Base-by-base conservation (phyloP, 2,888 invertebrate genomes). In the Trichogramma evanescens region DNA sequence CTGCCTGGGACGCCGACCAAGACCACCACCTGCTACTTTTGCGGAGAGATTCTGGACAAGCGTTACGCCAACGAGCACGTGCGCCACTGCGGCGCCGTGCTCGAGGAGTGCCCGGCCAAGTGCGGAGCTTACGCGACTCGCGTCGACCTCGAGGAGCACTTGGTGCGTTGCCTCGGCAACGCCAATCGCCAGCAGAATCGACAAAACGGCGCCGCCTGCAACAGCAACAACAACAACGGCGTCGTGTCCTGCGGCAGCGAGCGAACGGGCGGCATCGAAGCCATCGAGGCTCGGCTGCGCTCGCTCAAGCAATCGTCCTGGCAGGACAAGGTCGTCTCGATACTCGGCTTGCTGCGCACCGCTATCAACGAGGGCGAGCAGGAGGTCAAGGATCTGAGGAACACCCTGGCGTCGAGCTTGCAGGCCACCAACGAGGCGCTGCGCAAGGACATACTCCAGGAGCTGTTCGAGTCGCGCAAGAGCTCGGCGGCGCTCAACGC, bases 81-180 rank as follows among this genome's bases (percentile, higher is more conserved):
- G 62, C 83, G 85, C 61, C 83, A 84, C 66, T 90, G 89, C 65
- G 86, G 87, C 9, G 86, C 86, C 62, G 87, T 89, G 7, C 74
- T 89, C 67, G 86, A 88, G 71, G 84, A 87, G 70, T 89, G 89
- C 58, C 84, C 85, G 0, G 80, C 86, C 67, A 82, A 84, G 53
- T 89, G 89, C 67, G 86, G 87, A 0, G 84, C 85, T 4, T 89
- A 87, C 79, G 81, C 89, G 40, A 85, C 86, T 62, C 80, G 89
- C 66, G 83, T 83, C 59, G 83, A 84, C 65, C 81, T 83, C 73
- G 80, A 82, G 0, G 80, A 81, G 0, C 89, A 89, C 67, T 68
- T 78, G 45, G 77, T 75, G 59, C 80, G 81, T 7, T 69, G 70
- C 38, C 53, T 43, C n/a, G 41, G 41, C 4, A 46, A 52, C 45